These are phyloP conservation scores for Leptobrachium leishanense DNA, from an alignment of 2,113 vertebrate genomes.

Conservation along the genomic window DNA sequence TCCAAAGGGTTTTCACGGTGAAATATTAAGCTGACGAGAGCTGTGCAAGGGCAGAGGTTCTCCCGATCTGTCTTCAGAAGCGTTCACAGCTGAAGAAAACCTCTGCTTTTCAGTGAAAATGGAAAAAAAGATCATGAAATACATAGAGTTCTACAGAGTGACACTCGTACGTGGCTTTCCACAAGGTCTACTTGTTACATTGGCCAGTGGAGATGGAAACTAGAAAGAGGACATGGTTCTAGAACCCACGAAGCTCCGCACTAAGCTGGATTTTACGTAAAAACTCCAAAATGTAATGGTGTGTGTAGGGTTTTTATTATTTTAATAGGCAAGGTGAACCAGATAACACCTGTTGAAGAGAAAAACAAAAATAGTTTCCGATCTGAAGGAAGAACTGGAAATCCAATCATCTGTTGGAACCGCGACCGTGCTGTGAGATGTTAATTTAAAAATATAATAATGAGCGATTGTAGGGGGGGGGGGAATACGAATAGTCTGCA, in stretches of 20 bases:
- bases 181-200: slow-evolving; percentile 15
- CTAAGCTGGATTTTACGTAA: slow-evolving; percentile 27
- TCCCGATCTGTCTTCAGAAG: too few relatives aligned
- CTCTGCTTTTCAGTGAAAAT: too few relatives aligned
- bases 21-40: too few relatives aligned
- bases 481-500: slow-evolving; percentile 18
- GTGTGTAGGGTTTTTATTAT: slow-evolving; percentile 29
- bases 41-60: too few relatives aligned
- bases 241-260: slow-evolving; percentile 48
- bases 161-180: not conserved
- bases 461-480: not conserved
- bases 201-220: not conserved
- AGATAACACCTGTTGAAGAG: slow-evolving; percentile 67
- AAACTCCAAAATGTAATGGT: slow-evolving; percentile 25
- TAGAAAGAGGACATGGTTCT: slow-evolving; percentile 37
- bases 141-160: too few relatives aligned
- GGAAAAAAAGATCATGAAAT: too few relatives aligned
- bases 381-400: too few relatives aligned
- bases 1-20: too few relatives aligned
- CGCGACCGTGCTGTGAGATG: not conserved
- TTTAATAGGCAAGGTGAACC: not conserved
- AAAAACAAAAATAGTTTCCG: not conserved
- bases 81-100: too few relatives aligned
- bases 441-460: slow-evolving; percentile 44
- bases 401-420: too few relatives aligned